A percentile compares a stretch with the other conserved stretches of the same genome.
These are phyloP conservation scores for Hyphantria cunea DNA, from an alignment of 1,140 invertebrate genomes.

Conservation along the genomic window DNA sequence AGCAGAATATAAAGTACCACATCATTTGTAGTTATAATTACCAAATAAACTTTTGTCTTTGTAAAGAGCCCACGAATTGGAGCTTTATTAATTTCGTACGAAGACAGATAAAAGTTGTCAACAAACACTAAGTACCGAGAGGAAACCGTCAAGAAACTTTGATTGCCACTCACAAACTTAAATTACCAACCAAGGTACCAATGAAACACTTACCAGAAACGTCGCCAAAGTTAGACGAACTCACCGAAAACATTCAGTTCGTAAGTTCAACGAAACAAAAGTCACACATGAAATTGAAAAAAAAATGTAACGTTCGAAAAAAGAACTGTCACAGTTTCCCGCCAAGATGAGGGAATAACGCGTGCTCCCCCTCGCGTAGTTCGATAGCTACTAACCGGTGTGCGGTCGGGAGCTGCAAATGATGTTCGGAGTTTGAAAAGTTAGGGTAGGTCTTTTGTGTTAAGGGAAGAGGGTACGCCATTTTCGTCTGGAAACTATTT, in stretches of 20 bases:
- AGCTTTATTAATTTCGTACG: constrained; percentile 12
- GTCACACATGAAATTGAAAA: constrained; percentile 14
- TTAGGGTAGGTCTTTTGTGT: constrained; percentile 17
- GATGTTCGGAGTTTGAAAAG: constrained; percentile 48
- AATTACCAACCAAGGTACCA: background rate
- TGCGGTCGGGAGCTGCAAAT: constrained; percentile 38
- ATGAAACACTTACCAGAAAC: constrained; percentile 16
- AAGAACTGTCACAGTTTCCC: constrained; percentile 34
- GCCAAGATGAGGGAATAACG: constrained; percentile 28
- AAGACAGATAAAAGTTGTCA: constrained; percentile 22
- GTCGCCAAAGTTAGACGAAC: background rate
- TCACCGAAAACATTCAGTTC: background rate
- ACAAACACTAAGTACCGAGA: constrained; percentile 20
- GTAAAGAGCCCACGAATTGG: constrained; percentile 4
- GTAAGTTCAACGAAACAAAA: constrained; percentile 13
- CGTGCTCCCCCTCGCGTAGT: constrained; percentile 32
- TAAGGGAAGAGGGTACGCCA: constrained; percentile 12
- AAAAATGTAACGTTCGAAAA: constrained; percentile 19
- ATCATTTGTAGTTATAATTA: too few relatives aligned
- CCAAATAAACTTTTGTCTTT: background rate
- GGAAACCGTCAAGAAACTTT: constrained; percentile 21
- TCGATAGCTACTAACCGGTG: constrained; percentile 33
- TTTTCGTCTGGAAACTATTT: constrained; percentile 4
- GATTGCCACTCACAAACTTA: constrained; percentile 21
- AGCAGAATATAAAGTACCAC: background rate